Evolutionary conservation across 1,140 invertebrate genomes (phyloP).

Genomic region (Babylonia areolata): DNA sequence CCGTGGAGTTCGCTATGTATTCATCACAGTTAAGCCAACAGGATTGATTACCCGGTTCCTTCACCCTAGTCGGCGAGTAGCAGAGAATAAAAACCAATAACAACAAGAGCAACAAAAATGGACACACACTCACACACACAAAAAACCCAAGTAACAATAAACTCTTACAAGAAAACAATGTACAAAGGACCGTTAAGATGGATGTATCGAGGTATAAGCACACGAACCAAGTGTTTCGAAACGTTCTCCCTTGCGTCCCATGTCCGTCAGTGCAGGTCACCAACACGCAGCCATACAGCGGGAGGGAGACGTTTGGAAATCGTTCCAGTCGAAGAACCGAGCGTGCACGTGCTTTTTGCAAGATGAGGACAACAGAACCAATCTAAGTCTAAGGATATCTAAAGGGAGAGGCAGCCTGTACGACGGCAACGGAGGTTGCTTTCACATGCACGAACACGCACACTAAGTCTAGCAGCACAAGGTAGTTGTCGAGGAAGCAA

Average conservation of each 20-base stretch:
- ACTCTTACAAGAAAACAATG: not conserved
- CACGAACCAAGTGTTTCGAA: not conserved
- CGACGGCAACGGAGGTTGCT: not conserved
- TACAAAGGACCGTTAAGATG: not conserved
- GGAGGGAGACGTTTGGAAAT: not conserved
- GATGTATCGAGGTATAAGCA: slow-evolving; percentile 11
- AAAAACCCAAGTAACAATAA: not conserved
- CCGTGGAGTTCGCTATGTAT: not conserved
- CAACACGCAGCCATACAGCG: too few species aligned
- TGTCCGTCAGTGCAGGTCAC: too few species aligned
- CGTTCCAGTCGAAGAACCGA: not conserved
- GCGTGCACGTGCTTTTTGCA: not conserved
- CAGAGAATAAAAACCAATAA: not conserved
- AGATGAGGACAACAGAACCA: not conserved
- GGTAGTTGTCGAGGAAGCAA: not conserved
- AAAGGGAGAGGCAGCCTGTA: not conserved
- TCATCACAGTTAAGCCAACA: slow-evolving; percentile 28
- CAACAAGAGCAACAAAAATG: not conserved
- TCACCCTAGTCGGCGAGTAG: not conserved
- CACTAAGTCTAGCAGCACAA: not conserved
- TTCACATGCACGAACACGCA: not conserved
- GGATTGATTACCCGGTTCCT: slow-evolving; percentile 13
- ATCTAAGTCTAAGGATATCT: not conserved
- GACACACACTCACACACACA: too few species aligned
- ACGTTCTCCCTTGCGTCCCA: too few species aligned